Base-by-base conservation (phyloP, 2,797 vertebrate species). In the Odontamblyopus lacepedii region DNA sequence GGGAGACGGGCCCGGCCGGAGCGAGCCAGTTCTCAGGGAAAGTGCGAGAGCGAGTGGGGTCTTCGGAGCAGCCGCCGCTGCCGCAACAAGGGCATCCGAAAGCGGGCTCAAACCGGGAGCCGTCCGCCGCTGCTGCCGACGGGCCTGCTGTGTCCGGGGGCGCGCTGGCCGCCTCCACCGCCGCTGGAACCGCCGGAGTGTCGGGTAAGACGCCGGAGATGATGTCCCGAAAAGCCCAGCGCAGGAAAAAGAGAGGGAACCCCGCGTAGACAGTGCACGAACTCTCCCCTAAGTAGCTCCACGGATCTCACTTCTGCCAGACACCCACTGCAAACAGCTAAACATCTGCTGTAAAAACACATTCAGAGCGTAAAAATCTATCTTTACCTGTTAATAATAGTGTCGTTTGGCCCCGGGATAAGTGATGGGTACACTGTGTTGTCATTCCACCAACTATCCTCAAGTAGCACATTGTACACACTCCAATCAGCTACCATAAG, bases 51-150 rank as follows among this genome's bases (percentile, higher is more conserved):
- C 92, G 79, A 85, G 87, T 71, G 89, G 92, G 89, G 88, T 91
- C 92, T 88, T 68, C 83, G 81, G 88, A 91, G 86, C 86, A 82
- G 85, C 86, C 81, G 50, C 56, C 56, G 56, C 57, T 30, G 82
- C 93, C 93, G 88, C 93, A 92, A 81, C 91, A 87, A 92, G 92
- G 92, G 84, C 93, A 91, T 83, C 88, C 85, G 38, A 87, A 82
- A 91, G 89, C 85, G 81, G 87, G 84, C 82, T 87, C 88, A 80
- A 91, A 83, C 82, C 87, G 70, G 81, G 90, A 92, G 70, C 78
- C 18, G 30, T 38, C 61, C 61, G 61, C 89, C 56, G 81, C 78
- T 77, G 78, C 77, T 77, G 78, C 91, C 29, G 80, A 74, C 51
- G 88, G 90, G 84, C 86, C 91, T 63, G 30, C 61, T 76, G 89